Evolutionary conservation across 2,113 vertebrate species (phyloP), one percentile per base, ranked within the genome.

Genomic region (Corydoras sp.): DNA sequence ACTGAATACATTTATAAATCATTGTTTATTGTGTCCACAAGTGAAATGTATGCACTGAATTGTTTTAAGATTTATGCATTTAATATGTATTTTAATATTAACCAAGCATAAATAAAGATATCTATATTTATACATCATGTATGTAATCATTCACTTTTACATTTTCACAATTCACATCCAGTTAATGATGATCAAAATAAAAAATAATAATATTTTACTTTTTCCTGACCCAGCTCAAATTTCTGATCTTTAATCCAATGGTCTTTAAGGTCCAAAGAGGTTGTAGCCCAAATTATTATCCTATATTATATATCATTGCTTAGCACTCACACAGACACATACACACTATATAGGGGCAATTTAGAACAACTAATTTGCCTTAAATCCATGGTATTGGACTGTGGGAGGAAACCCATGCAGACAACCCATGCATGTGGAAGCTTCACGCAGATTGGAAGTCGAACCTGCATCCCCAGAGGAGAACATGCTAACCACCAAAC

Each of bases 41-140:
- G 62, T 61, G 81, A 81, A 79, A 72, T 85, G 78, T 83, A 88
- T 89, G 89, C 90, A 91, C 89, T 91, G 89, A 89, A 81, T 77
- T 81, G 83, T 86, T 85, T 85, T 81, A 55, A 63, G 24, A 63
- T 72, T 29, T 51, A 32, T 86, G 72, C 87, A 84, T 84, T 79
- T 79, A 81, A 76, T 79, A 80, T 80, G 73, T 87, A 80, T 89
- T 77, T 86, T 88, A 79, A 83, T 86, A 86, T 88, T 88, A 86
- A 82, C 85, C 82, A 82, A 85, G 76, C 62, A 81, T 86, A 86
- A 88, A 91, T 90, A 91, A 90, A 91, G 87, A 89, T 87, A 11
- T 90, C 86, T 90, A 89, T 90, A 90, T 91, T 90, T 91, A 88
- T 90, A 89, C 65, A 68, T 80, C 76, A 81, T 30, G 56, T 18